A percentile compares a stretch with the other conserved stretches of the same genome.
These are phyloP conservation scores for Drosophila tristis DNA, from an alignment of 1,140 invertebrate genomes.

Conservation along the genomic window DNA sequence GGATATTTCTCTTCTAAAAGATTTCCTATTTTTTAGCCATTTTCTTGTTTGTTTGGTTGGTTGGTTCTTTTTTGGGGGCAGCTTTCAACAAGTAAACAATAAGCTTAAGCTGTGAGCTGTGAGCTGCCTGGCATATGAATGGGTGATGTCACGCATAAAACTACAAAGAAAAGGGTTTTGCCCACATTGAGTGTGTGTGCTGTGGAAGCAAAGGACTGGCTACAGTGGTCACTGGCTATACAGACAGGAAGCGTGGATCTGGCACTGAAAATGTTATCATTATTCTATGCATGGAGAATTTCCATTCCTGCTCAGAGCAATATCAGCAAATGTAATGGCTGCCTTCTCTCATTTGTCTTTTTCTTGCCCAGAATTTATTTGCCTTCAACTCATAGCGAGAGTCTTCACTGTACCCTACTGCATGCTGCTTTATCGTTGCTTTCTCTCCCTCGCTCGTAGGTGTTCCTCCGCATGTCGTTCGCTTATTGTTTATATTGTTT, in stretches of 20 bases:
- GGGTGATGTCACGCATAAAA: slow-evolving; percentile 52
- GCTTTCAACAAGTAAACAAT: slow-evolving; percentile 42
- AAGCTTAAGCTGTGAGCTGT: slow-evolving; percentile 53
- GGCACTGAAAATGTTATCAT: too few species aligned
- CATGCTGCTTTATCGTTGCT: too few species aligned
- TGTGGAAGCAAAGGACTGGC: too few species aligned
- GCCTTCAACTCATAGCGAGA: too few species aligned
- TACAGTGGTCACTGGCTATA: neutral
- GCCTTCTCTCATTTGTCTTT: too few species aligned
- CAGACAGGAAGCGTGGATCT: too few species aligned
- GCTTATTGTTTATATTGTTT: slow-evolving; percentile 71
- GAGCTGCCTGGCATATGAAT: slow-evolving; percentile 32
- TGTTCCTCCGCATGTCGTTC: slow-evolving; percentile 19
- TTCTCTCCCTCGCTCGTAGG: slow-evolving; percentile 1
- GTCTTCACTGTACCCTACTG: too few species aligned
- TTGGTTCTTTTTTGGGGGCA: too few species aligned
- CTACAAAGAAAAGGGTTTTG: slow-evolving; percentile 30
- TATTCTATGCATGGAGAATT: too few species aligned
- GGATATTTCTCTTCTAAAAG: neutral
- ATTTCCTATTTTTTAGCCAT: neutral
- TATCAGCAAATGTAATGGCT: too few species aligned
- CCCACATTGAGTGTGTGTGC: neutral
- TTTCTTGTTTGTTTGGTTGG: slow-evolving; percentile 3
- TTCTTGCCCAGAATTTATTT: too few species aligned
- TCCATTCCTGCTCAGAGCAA: too few species aligned